Base-by-base conservation (phyloP, 2,888 invertebrate genomes). In the Ochlodes sylvanus region DNA sequence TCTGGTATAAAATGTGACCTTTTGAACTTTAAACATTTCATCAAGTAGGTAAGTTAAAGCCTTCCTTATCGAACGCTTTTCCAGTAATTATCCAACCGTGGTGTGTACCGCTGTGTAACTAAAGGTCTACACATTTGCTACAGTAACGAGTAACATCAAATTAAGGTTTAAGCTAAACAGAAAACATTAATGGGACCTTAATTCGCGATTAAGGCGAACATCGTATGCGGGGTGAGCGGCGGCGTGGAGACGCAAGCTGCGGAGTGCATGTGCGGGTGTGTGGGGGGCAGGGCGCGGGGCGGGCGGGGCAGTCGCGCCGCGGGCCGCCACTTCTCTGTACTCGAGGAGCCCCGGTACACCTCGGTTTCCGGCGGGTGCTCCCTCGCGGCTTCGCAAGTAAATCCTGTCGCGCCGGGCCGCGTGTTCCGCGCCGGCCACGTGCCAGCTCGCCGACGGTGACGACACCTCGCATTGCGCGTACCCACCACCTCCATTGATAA, bases 201-300 rank as follows among this genome's bases (percentile, higher is more conserved):
- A 92, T 92, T 92, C 86, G 90, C 90, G 91, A 91, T 92, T 92
- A 92, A 92, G 88, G 89, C 91, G 90, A 92, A 90, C 89, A 92
- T 89, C 89, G 91, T 89, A 86, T 84, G 89, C 90, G 89, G 91
- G 91, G 92, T 89, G 90, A 87, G 89, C 88, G 89, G 89, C 84
- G 88, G n/a, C n/a, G n/a, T 86, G 90, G 92, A 92, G 89, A 86
- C 88, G 89, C 85, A 86, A 92, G 87, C 86, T 86, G 85, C 86
- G 87, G 87, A 88, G 90, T 89, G 90, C 90, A 90, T 89, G 87
- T 84, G 83, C 82, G 77, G 79, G 79, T 77, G 84, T 83, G 83
- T 80, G 74, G 76, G 74, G 76, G 78, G 78, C 80, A 77, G 79
- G 75, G 78, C 73, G 78, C 76, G 75, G 79, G 77, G 82, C 80